Evolutionary conservation across 2,888 invertebrate species (phyloP).

Genomic region (Elgonia sp.): DNA sequence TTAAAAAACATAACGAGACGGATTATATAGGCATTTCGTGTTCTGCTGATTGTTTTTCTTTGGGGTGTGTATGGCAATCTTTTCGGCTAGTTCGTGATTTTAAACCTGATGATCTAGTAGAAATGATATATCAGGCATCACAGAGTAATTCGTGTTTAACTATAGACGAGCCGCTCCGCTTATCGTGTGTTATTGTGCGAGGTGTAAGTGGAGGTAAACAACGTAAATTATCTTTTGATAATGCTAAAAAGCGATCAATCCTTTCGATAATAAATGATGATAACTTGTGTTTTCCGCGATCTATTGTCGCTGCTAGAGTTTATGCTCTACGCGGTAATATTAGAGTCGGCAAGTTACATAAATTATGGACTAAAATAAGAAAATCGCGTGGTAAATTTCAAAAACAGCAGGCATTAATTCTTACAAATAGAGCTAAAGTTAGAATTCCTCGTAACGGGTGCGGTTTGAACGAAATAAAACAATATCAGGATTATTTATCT

Average conservation of each 20-base stretch:
- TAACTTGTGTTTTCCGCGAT: slow-evolving; percentile 27
- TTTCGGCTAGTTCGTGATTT: no score
- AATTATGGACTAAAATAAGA: slow-evolving; percentile 6
- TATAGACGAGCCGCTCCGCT: neutral
- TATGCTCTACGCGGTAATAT: neutral
- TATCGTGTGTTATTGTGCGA: neutral
- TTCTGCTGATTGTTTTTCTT: no score
- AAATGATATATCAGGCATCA: neutral
- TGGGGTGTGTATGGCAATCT: no score
- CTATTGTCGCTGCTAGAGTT: neutral
- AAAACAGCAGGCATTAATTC: neutral
- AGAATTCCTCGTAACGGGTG: neutral
- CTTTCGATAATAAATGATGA: slow-evolving; percentile 12
- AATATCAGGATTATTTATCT: slow-evolving; percentile 13
- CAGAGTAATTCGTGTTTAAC: slow-evolving; percentile 32
- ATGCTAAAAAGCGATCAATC: slow-evolving; percentile 10
- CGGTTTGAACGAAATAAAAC: slow-evolving; percentile 10
- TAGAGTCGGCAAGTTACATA: neutral
- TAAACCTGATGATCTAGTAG: no score
- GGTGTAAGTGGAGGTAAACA: neutral
- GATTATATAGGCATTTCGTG: no score
- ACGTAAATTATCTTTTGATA: neutral
- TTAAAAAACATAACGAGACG: no score
- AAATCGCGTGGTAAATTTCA: neutral
- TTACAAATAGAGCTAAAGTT: neutral